A percentile compares a stretch with the other conserved stretches of the same genome.
Conservation (phyloP, 2,888 invertebrate genomes). For the Altica lythri region DNA sequence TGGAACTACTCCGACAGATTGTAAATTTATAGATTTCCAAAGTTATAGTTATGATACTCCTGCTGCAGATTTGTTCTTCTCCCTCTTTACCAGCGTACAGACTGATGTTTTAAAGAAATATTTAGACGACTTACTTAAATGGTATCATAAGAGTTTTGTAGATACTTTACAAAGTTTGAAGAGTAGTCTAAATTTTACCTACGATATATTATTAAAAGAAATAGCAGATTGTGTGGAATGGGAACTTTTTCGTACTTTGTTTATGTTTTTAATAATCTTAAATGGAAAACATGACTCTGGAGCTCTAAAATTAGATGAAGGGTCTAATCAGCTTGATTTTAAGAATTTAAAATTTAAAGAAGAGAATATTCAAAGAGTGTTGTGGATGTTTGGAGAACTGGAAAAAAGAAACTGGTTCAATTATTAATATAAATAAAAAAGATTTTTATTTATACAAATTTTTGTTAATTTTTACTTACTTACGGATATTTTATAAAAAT, state of each 20-base stretch:
- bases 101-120: conserved; percentile 13
- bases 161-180: conserved; percentile 15
- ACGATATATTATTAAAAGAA: conserved; percentile 23
- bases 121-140: conserved; percentile 13
- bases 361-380: conserved; percentile 2
- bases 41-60: conserved; percentile 38
- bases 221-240: conserved; percentile 2
- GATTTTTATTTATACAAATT: no score
- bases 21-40: conserved; percentile 46
- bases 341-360: not conserved
- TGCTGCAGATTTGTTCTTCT: conserved; percentile 41
- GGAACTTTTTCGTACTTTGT: conserved; percentile 13
- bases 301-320: not conserved
- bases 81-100: conserved; percentile 41
- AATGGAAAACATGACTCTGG: not conserved
- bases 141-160: conserved; percentile 18
- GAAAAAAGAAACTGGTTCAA: conserved; percentile 20
- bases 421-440: no score
- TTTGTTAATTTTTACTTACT: no score
- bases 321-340: not conserved
- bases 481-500: no score
- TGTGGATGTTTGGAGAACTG: conserved; percentile 17
- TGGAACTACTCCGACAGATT: conserved; percentile 28
- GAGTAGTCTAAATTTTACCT: conserved; percentile 18
- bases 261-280: conserved; percentile 17